Conservation (phyloP, 1,140 invertebrate species). For the Acyrthosiphon pisum region DNA sequence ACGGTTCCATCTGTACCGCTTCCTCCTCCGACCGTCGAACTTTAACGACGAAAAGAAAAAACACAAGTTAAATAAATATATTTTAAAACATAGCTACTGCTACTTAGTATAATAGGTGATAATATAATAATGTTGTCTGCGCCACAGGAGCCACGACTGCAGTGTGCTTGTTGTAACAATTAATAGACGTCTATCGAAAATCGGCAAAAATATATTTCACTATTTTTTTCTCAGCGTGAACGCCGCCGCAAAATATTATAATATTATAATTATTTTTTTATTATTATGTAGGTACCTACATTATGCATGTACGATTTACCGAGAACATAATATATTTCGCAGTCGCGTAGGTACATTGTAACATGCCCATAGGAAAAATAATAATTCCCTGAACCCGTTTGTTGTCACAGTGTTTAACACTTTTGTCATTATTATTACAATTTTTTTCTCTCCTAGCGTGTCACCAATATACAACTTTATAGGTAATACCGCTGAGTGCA, state of each 20-base stretch:
- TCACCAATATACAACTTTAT: not conserved
- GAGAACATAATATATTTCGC: not conserved
- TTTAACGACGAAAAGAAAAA: not conserved
- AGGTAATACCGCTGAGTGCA: not conserved
- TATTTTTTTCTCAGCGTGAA: not conserved
- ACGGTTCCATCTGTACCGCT: not conserved
- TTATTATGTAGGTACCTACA: too few species aligned
- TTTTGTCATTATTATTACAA: not conserved
- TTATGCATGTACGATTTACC: not conserved
- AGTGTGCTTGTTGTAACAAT: not conserved
- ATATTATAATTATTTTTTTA: not conserved
- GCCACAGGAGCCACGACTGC: too few species aligned
- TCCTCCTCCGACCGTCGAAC: not conserved
- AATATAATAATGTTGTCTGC: not conserved
- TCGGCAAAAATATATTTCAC: not conserved
- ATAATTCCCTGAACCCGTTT: not conserved
- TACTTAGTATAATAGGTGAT: not conserved
- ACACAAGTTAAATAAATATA: not conserved
- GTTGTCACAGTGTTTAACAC: not conserved
- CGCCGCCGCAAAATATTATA: not conserved
- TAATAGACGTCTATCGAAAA: not conserved
- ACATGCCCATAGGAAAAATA: not conserved
- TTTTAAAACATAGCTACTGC: not conserved
- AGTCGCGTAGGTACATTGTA: not conserved
- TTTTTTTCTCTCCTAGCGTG: not conserved